Evolutionary conservation across 1,140 invertebrate species (phyloP).

Genomic region (Drosophila tani): DNA sequence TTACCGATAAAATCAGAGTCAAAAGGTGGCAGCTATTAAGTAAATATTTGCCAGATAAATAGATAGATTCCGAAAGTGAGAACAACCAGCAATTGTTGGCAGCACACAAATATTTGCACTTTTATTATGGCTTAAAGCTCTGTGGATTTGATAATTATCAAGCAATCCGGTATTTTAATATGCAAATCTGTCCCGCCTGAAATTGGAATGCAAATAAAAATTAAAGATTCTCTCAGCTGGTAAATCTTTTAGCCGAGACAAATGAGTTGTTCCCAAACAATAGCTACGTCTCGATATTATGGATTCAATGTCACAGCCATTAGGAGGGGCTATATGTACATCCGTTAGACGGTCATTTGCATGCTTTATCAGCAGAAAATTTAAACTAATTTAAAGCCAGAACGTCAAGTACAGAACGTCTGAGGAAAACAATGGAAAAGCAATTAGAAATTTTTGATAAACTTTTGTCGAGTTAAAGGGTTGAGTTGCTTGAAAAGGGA

Average conservation of each 20-base stretch:
- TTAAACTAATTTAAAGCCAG: conserved; percentile 49
- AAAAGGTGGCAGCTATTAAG: not conserved
- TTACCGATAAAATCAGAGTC: not conserved
- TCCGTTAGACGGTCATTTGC: conserved; percentile 29
- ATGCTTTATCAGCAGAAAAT: conserved; percentile 42
- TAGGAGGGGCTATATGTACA: conserved; percentile 26
- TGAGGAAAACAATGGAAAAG: conserved; percentile 63
- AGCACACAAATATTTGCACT: conserved; percentile 7
- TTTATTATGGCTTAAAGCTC: conserved; percentile 10
- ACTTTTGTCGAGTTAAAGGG: conserved; percentile 38
- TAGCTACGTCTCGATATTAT: conserved; percentile 8
- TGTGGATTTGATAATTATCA: conserved; percentile 3
- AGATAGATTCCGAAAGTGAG: conserved; percentile 2
- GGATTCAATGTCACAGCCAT: conserved; percentile 48
- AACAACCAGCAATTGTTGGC: not conserved
- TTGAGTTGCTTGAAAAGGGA: conserved; percentile 6
- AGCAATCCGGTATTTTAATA: conserved; percentile 29
- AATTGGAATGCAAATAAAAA: conserved; percentile 38
- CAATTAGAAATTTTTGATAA: conserved; percentile 69
- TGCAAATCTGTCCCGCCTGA: conserved; percentile 15
- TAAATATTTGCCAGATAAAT: conserved; percentile 8
- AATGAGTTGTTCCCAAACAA: conserved; percentile 32
- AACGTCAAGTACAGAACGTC: conserved; percentile 28
- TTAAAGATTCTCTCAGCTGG: conserved; percentile 13
- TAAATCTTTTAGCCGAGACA: conserved; percentile 13